A percentile compares a stretch with the other conserved stretches of the same genome.
Conservation (phyloP, 2,888 invertebrate genomes). For the Romanomermis culicivorax region DNA sequence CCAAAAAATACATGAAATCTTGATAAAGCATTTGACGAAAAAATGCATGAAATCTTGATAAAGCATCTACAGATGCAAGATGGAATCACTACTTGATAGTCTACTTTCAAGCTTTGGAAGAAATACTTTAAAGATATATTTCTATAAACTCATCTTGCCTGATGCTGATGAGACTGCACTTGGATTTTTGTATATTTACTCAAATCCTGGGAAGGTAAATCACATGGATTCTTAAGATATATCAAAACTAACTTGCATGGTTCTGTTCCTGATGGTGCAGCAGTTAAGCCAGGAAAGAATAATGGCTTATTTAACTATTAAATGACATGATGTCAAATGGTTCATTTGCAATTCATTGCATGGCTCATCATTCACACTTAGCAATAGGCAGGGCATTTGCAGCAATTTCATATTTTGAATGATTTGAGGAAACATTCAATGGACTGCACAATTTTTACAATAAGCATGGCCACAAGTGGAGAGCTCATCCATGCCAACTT, state of each 20-base stretch:
- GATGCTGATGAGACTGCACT: background rate
- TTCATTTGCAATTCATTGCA: background rate
- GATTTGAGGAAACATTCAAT: background rate
- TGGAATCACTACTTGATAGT: background rate
- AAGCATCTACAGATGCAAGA: background rate
- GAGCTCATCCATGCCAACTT: background rate
- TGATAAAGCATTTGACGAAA: background rate
- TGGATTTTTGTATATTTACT: background rate
- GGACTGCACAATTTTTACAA: constrained; percentile 1
- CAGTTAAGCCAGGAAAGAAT: background rate
- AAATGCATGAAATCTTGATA: background rate
- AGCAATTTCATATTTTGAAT: background rate
- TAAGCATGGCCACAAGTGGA: background rate
- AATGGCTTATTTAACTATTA: background rate
- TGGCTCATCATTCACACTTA: background rate
- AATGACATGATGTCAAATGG: background rate
- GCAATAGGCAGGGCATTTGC: background rate
- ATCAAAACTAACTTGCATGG: background rate
- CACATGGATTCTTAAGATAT: background rate
- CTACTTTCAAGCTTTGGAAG: background rate
- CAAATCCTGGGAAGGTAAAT: background rate
- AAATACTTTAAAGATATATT: background rate
- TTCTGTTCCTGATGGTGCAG: constrained; percentile 1
- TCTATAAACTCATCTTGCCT: background rate
- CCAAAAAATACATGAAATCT: background rate